Conservation (phyloP, 2,888 invertebrate genomes). For the Synergus japonicus region DNA sequence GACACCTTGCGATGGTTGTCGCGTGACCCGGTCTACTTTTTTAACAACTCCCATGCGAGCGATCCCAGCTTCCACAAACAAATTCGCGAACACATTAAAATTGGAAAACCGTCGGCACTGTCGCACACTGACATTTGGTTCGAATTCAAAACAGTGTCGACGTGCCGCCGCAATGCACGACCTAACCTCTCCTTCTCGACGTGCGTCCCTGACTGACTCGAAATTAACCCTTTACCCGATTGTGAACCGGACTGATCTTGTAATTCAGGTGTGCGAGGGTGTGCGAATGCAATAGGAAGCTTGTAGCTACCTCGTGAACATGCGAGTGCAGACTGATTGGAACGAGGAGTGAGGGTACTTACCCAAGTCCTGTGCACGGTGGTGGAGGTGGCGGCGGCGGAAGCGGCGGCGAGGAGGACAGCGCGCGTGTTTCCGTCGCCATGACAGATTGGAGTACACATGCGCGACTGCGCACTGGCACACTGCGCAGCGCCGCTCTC, state of each 20-base stretch:
- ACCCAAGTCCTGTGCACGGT: constrained; percentile 71
- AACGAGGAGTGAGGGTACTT: constrained; percentile 74
- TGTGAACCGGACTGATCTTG: constrained; percentile 58
- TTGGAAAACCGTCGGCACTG: constrained; percentile 45
- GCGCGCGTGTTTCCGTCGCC: constrained; percentile 66
- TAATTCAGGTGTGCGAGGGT: constrained; percentile 58
- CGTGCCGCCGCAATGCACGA: constrained; percentile 51
- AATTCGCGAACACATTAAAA: constrained; percentile 36
- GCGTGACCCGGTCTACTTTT: constrained; percentile 46
- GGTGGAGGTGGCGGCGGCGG: constrained; percentile 67
- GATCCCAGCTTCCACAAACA: constrained; percentile 36
- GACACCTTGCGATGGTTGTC: constrained; percentile 52
- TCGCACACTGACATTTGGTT: constrained; percentile 45
- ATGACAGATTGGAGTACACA: constrained; percentile 56
- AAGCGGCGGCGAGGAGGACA: constrained; percentile 57
- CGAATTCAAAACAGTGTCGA: constrained; percentile 42
- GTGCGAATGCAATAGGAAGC: constrained; percentile 68
- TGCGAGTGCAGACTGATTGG: constrained; percentile 77
- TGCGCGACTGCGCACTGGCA: constrained; percentile 55
- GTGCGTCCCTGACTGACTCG: constrained; percentile 50
- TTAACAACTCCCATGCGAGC: constrained; percentile 37
- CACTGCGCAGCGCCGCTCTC: constrained; percentile 51
- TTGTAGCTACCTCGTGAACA: constrained; percentile 76
- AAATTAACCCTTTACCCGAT: constrained; percentile 55
- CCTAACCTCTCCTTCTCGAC: constrained; percentile 56